Conservation (phyloP, 2,113 vertebrate genomes). For the Sakesphorus luctuosus region DNA sequence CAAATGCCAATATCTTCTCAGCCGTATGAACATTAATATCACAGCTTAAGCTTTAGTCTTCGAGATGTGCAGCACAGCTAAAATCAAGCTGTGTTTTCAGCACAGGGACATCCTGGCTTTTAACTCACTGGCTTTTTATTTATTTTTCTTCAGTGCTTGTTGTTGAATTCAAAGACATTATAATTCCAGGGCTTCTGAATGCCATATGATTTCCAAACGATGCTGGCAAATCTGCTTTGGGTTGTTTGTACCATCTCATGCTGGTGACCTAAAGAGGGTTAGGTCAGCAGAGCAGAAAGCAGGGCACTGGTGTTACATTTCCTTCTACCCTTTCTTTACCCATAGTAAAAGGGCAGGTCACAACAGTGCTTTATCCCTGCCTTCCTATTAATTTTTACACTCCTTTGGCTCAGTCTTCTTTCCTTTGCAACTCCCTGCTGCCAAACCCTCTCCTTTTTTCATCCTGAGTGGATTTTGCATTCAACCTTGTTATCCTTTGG, state of each 20-base stretch:
- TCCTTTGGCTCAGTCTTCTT: background rate
- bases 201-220: background rate
- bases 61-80: background rate
- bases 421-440: background rate
- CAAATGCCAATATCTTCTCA: slow-evolving; percentile 53
- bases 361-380: background rate
- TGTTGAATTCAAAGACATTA: background rate
- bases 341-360: background rate
- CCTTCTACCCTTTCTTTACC: background rate
- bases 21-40: background rate
- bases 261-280: background rate
- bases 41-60: slow-evolving; percentile 21
- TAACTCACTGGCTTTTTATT: slow-evolving; percentile 34
- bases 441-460: background rate
- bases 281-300: background rate
- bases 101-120: slow-evolving; percentile 10
- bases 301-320: background rate
- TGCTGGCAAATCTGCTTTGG: slow-evolving; percentile 9
- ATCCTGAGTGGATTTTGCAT: background rate
- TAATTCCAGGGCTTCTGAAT: slow-evolving; percentile 9
- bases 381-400: background rate
- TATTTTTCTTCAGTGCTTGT: background rate
- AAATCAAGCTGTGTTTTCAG: background rate
- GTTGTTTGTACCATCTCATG: background rate
- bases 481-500: background rate